Conservation (phyloP, 2,797 vertebrate genomes). For the Falco cherrug region DNA sequence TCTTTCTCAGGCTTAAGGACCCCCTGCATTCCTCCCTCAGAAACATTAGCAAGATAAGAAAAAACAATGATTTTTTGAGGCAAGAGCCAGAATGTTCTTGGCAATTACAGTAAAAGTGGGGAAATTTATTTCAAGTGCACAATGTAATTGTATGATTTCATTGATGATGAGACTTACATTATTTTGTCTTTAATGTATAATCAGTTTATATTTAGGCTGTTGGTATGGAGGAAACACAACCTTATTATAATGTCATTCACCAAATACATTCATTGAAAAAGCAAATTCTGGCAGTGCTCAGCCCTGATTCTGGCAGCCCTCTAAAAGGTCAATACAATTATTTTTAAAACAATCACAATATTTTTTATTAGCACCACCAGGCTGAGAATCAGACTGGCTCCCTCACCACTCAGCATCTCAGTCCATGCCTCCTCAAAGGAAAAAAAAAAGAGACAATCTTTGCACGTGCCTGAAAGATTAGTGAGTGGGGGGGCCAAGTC, state of each 20-base stretch:
- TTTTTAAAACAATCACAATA: neutral
- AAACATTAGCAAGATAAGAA: neutral
- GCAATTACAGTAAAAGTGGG: constrained; percentile 9
- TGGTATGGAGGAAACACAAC: neutral
- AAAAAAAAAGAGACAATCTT: neutral
- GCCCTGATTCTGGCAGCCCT: neutral
- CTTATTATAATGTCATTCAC: neutral
- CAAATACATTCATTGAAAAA: neutral
- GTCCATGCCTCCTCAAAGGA: neutral
- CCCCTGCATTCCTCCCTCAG: neutral
- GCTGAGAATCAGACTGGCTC: neutral
- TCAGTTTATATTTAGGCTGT: constrained; percentile 2
- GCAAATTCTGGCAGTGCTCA: neutral
- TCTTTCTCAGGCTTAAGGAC: neutral
- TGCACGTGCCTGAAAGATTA: neutral
- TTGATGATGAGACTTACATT: neutral
- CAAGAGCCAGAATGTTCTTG: neutral
- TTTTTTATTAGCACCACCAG: neutral
- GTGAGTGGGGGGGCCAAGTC: neutral
- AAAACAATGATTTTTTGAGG: neutral
- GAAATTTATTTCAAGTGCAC: constrained; percentile 17
- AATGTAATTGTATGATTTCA: neutral
- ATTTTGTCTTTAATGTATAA: neutral
- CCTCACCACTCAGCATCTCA: neutral
- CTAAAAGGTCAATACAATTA: neutral